phyloP scores from a whole-genome alignment of 1,140 invertebrate species.

The Magallana ariakensis region DNA sequence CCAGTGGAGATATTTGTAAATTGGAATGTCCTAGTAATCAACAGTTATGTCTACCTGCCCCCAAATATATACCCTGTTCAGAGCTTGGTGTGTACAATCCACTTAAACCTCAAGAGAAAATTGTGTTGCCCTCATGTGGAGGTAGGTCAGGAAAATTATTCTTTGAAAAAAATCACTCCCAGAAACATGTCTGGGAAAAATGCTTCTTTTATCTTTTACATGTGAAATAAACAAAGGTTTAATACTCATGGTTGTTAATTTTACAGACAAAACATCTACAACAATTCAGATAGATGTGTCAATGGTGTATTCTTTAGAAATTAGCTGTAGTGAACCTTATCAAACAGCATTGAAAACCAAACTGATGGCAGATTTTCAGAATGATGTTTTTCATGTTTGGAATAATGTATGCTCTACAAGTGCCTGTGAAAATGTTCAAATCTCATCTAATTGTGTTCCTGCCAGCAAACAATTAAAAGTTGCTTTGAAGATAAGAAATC shows the following conservation, averaged over 20 bases:
- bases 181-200: too few species aligned
- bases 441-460: neutral
- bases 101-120: neutral
- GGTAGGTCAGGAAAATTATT: neutral
- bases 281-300: neutral
- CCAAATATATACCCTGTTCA: slow-evolving; percentile 46
- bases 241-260: too few species aligned
- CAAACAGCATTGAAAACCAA: neutral
- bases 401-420: neutral
- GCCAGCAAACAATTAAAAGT: neutral
- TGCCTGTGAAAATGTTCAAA: neutral
- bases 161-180: too few species aligned
- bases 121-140: slow-evolving; percentile 46
- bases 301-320: neutral
- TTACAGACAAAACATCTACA: neutral
- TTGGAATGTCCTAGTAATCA: slow-evolving; percentile 18
- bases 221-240: too few species aligned
- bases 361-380: neutral
- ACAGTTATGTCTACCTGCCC: neutral
- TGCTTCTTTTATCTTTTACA: too few species aligned
- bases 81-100: slow-evolving; percentile 47
- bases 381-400: neutral
- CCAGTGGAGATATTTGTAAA: slow-evolving; percentile 25
- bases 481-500: neutral
- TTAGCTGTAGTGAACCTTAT: neutral